Conservation (phyloP, 2,113 vertebrate genomes). For the Tiliqua scincoides region DNA sequence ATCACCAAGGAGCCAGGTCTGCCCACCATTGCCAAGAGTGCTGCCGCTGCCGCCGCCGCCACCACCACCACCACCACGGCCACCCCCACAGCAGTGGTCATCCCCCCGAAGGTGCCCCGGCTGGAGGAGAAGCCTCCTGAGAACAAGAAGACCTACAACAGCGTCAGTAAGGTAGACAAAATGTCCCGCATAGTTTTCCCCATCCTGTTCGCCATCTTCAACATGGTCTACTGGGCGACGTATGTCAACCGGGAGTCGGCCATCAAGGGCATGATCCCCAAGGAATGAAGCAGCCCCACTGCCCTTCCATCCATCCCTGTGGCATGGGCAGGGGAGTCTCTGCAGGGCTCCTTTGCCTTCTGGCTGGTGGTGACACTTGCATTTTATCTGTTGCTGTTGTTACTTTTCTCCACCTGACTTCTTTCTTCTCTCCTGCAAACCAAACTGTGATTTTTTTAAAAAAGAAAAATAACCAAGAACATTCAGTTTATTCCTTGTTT, state of each 20-base stretch:
- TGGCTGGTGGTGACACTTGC: slow-evolving; percentile 11
- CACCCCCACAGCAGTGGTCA: slow-evolving; percentile 28
- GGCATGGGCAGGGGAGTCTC: slow-evolving; percentile 62
- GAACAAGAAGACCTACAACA: slow-evolving; percentile 96
- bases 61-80: slow-evolving; percentile 50
- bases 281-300: slow-evolving; percentile 79
- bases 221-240: slow-evolving; percentile 97
- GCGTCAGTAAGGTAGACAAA: slow-evolving; percentile 99
- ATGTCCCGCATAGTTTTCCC: slow-evolving; percentile 99
- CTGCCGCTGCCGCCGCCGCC: slow-evolving; percentile 59
- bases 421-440: slow-evolving; percentile 42
- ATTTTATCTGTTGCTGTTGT: slow-evolving; percentile 41
- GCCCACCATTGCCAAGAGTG: slow-evolving; percentile 92
- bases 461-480: slow-evolving; percentile 28
- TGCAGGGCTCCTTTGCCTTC: slow-evolving; percentile 53
- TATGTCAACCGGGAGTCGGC: slow-evolving; percentile 96
- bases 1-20: slow-evolving; percentile 92
- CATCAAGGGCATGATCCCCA: slow-evolving; percentile 92
- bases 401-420: slow-evolving; percentile 44
- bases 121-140: slow-evolving; percentile 90
- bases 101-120: slow-evolving; percentile 79
- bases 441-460: slow-evolving; percentile 58
- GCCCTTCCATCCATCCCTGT: slow-evolving; percentile 68
- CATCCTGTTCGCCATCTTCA: slow-evolving; percentile 98
- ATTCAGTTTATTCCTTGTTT: slow-evolving; percentile 7